Conservation (phyloP, 2,113 vertebrate genomes). For the Neogobius melanostomus region DNA sequence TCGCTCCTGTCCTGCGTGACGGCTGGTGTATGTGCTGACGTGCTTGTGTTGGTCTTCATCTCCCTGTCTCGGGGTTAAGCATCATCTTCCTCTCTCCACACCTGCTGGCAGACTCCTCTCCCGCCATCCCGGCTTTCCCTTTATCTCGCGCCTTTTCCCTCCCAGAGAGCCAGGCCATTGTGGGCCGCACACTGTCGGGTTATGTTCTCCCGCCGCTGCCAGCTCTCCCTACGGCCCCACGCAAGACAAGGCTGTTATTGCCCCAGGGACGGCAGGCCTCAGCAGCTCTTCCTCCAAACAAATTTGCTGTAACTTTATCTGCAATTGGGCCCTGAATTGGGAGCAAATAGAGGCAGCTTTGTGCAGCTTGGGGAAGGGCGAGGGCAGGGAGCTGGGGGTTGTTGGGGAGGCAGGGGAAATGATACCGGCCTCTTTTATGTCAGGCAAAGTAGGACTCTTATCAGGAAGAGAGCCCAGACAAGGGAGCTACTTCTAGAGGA, state of each 20-base stretch:
- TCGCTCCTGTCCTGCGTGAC: constrained; percentile 81
- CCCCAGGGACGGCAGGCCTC: constrained; percentile 88
- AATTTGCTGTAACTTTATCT: constrained; percentile 99
- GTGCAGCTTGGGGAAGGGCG: constrained; percentile 80
- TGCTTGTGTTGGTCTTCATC: constrained; percentile 41
- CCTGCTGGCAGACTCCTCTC: constrained; percentile 86
- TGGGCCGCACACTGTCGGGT: constrained; percentile 83
- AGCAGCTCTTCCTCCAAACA: constrained; percentile 97
- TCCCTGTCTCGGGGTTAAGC: constrained; percentile 73
- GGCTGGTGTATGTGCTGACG: constrained; percentile 52
- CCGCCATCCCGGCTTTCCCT: constrained; percentile 54
- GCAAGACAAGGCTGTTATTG: constrained; percentile 91
- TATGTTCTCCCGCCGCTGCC: constrained; percentile 82
- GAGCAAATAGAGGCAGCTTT: constrained; percentile 93
- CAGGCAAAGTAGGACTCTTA: constrained; percentile 83
- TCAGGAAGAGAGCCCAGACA: constrained; percentile 80
- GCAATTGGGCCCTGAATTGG: constrained; percentile 90
- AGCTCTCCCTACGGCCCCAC: constrained; percentile 81
- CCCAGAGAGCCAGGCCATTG: constrained; percentile 86
- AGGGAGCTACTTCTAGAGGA: constrained; percentile 81
- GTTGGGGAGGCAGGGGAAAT: constrained; percentile 83
- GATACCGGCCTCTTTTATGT: constrained; percentile 86
- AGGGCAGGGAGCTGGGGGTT: constrained; percentile 83
- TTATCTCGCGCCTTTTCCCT: constrained; percentile 52
- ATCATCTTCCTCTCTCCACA: constrained; percentile 83